Percentiles rank a stretch among this genome's conserved stretches.
phyloP scores from a whole-genome alignment of 2,113 vertebrate species.

The Anseranas semipalmata region DNA sequence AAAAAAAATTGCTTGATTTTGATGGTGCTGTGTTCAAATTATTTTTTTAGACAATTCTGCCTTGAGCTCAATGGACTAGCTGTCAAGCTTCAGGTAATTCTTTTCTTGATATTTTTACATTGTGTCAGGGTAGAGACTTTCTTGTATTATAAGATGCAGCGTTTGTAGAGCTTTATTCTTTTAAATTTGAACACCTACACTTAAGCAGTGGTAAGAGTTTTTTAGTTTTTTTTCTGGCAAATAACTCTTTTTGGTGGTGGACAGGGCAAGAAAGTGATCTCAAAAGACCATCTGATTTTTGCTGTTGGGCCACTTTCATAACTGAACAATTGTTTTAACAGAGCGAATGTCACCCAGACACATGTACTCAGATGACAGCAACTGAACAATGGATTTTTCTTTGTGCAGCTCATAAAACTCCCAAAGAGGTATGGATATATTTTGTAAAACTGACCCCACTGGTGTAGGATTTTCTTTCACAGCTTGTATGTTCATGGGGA shows the following conservation, averaged over 20 bases:
- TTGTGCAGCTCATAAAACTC: constrained; percentile 99
- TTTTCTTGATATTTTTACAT: not conserved
- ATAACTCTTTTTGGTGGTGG: not conserved
- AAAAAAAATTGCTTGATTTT: not conserved
- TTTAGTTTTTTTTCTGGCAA: not conserved
- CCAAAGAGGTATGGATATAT: constrained; percentile 88
- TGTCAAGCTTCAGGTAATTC: constrained; percentile 95
- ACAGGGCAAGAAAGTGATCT: not conserved
- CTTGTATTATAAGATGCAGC: not conserved
- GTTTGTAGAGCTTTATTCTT: not conserved
- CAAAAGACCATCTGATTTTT: not conserved
- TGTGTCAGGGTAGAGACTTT: not conserved
- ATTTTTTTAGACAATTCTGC: constrained; percentile 90
- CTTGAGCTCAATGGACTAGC: constrained; percentile 97
- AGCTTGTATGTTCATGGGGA: not conserved
- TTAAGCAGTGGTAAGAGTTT: not conserved
- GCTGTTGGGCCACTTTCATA: not conserved
- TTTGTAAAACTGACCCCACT: not conserved
- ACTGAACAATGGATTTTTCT: constrained; percentile 99
- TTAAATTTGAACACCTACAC: not conserved
- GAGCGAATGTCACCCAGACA: constrained; percentile 98
- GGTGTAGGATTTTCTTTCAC: not conserved
- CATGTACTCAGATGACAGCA: constrained; percentile 98
- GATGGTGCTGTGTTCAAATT: constrained; percentile 59
- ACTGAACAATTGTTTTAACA: constrained; percentile 72